Evolutionary conservation across 2,113 vertebrate genomes (phyloP).

Genomic region (Gnathonemus echidnorhynchus): DNA sequence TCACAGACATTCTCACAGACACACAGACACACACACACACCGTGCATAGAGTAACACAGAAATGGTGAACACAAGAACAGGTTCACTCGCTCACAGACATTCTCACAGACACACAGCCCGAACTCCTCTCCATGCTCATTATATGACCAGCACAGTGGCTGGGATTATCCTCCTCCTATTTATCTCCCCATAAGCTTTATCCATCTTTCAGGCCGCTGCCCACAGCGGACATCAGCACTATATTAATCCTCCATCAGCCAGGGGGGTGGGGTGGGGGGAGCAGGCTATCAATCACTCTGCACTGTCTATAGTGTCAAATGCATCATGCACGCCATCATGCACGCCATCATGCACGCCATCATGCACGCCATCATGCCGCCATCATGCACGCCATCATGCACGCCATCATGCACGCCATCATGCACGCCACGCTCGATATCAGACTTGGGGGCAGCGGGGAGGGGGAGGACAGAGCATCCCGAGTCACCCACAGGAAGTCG

Average conservation of each 20-base stretch:
- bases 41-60: not conserved
- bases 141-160: not conserved
- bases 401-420: too few relatives aligned
- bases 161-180: not conserved
- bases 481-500: not conserved
- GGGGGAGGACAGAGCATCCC: not conserved
- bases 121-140: not conserved
- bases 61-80: not conserved
- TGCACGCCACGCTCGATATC: not conserved
- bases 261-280: not conserved
- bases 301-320: conserved; percentile 10
- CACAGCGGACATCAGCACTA: conserved; percentile 6
- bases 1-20: too few relatives aligned
- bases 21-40: not conserved
- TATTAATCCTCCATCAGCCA: conserved; percentile 17
- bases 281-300: not conserved
- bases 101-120: not conserved
- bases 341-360: too few relatives aligned
- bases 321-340: conserved; percentile 1
- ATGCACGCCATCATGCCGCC: too few relatives aligned
- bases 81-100: not conserved
- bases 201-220: conserved; percentile 5
- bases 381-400: too few relatives aligned
- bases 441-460: not conserved
- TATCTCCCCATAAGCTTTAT: not conserved